These are phyloP conservation scores for Actinia tenebrosa DNA, from an alignment of 64 coral and sea anemone species.

Conservation along the genomic window DNA sequence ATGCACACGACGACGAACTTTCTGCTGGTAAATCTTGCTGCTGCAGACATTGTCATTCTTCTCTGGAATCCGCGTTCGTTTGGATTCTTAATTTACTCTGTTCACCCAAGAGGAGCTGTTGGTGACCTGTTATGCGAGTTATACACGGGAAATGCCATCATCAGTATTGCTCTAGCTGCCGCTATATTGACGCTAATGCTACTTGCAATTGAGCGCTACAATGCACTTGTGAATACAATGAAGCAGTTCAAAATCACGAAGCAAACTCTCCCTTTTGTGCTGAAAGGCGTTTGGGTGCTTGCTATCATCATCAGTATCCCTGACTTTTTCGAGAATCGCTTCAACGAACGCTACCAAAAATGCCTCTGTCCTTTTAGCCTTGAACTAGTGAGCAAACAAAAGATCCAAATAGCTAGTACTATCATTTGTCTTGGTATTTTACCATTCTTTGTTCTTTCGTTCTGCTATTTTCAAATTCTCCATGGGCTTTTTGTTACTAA, in stretches of 20 bases:
- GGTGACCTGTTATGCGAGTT: constrained; percentile 31
- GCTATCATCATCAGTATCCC: constrained; percentile 22
- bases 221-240: constrained; percentile 28
- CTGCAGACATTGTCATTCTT: constrained; percentile 13
- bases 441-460: constrained; percentile 8
- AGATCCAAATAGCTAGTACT: background rate
- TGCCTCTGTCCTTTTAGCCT: constrained; percentile 35
- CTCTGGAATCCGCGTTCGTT: constrained; percentile 20
- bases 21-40: constrained; percentile 31
- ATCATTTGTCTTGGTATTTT: constrained; percentile 17
- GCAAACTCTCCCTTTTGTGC: background rate
- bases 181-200: constrained; percentile 17
- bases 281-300: constrained; percentile 3
- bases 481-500: constrained; percentile 18
- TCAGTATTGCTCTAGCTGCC: constrained; percentile 4
- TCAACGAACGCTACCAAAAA: constrained; percentile 3
- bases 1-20: constrained; percentile 44
- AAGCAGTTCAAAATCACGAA: background rate
- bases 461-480: constrained; percentile 28
- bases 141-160: constrained; percentile 23
- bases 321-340: constrained; percentile 17
- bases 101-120: constrained; percentile 5
- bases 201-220: constrained; percentile 33
- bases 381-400: background rate
- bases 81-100: constrained; percentile 8